Evolutionary conservation across 1,140 invertebrate species (phyloP).

Genomic region (Grapholita molesta): DNA sequence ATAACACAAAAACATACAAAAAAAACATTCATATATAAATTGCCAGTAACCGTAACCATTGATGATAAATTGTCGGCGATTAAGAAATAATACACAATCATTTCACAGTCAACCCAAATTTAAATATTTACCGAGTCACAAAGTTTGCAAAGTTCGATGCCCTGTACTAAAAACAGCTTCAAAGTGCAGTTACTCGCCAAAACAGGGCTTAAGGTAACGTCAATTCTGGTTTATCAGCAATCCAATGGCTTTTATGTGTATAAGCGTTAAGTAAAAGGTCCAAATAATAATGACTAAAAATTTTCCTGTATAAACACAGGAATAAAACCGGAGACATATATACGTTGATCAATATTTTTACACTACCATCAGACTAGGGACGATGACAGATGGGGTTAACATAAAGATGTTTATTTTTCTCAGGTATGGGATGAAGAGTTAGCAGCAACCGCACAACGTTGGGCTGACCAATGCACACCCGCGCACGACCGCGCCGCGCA

Average conservation of each 20-base stretch:
- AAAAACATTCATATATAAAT: too few relatives aligned
- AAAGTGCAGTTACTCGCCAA: not conserved
- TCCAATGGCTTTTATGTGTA: not conserved
- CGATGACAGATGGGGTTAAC: not conserved
- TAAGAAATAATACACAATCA: not conserved
- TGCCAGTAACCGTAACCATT: not conserved
- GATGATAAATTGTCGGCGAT: not conserved
- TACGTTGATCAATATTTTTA: too few relatives aligned
- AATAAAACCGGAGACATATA: not conserved
- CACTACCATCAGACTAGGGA: too few relatives aligned
- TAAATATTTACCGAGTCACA: not conserved
- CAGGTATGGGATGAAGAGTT: slow-evolving; percentile 93
- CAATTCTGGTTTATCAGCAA: not conserved
- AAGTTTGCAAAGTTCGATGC: not conserved
- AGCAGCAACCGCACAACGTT: slow-evolving; percentile 87
- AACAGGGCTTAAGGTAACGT: not conserved
- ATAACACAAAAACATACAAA: too few relatives aligned
- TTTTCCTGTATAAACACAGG: not conserved
- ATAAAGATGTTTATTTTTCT: slow-evolving; percentile 17
- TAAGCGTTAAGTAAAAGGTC: not conserved
- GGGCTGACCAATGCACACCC: slow-evolving; percentile 88
- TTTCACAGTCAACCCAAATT: not conserved
- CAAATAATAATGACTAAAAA: not conserved
- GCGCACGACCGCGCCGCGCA: slow-evolving; percentile 82
- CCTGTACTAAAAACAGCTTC: not conserved